phyloP scores from a whole-genome alignment of 2,797 vertebrate species.

The Columba guinea region DNA sequence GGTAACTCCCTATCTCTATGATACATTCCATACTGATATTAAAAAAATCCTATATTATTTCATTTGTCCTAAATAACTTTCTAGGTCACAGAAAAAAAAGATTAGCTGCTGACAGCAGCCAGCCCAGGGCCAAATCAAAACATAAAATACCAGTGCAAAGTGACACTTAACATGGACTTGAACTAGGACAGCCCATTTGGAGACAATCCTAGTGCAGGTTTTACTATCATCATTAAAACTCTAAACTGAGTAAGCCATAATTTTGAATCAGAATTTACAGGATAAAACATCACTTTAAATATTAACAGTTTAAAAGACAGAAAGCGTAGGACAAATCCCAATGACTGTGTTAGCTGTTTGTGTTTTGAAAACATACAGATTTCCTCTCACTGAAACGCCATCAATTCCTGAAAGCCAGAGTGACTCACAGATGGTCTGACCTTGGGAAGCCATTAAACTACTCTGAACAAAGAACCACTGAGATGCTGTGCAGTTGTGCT shows the following conservation, averaged over 20 bases:
- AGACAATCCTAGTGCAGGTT: not conserved
- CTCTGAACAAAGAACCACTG: not conserved
- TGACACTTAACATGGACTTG: not conserved
- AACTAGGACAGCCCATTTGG: not conserved
- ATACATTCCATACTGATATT: not conserved
- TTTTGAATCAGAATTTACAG: not conserved
- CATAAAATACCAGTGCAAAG: not conserved
- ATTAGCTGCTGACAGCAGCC: not conserved
- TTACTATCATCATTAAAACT: not conserved
- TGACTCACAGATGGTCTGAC: too few species aligned
- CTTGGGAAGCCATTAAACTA: not conserved
- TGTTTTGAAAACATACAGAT: not conserved
- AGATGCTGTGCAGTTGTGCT: accelerated
- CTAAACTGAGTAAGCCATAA: not conserved
- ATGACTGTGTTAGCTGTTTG: accelerated
- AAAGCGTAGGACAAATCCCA: not conserved
- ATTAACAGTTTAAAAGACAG: not conserved
- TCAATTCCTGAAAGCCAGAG: not conserved
- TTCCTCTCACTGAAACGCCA: not conserved
- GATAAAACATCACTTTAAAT: not conserved
- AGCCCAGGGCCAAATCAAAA: not conserved
- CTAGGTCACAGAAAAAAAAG: not conserved
- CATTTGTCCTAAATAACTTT: not conserved
- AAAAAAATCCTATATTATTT: not conserved
- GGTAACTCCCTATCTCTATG: not conserved